Conservation (phyloP, 2,797 vertebrate genomes). For the Coluber constrictor region DNA sequence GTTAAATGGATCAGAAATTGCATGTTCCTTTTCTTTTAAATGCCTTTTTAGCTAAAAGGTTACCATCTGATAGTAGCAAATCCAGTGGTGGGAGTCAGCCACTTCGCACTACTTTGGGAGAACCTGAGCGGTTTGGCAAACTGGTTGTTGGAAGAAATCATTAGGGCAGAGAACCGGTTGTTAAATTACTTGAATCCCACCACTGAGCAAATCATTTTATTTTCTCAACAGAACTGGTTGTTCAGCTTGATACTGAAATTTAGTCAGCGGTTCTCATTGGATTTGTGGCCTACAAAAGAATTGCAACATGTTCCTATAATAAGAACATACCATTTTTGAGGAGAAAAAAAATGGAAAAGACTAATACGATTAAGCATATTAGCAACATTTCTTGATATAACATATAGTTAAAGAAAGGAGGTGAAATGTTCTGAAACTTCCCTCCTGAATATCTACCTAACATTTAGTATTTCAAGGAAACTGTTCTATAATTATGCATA, state of each 20-base stretch:
- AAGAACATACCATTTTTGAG: neutral
- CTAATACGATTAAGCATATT: neutral
- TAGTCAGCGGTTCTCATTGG: neutral
- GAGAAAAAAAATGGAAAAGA: neutral
- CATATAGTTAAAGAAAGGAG: neutral
- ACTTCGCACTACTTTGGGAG: too few species aligned
- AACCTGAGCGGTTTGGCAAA: too few species aligned
- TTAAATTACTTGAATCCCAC: too few species aligned
- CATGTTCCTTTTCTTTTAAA: constrained; percentile 2
- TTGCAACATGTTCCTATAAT: neutral
- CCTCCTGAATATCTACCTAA: neutral
- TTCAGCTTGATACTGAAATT: constrained; percentile 9
- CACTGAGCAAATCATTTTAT: constrained; percentile 10
- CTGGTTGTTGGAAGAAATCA: too few species aligned
- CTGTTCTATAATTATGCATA: neutral
- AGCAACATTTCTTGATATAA: neutral
- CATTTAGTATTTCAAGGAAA: neutral
- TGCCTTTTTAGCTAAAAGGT: neutral
- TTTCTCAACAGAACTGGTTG: constrained; percentile 6
- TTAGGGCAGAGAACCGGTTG: too few species aligned
- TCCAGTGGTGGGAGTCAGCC: neutral
- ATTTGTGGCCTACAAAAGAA: constrained; percentile 11
- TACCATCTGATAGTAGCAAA: constrained; percentile 2
- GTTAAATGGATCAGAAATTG: constrained; percentile 3
- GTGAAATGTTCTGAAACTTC: neutral